A percentile compares a stretch with the other conserved stretches of the same genome.
Conservation (phyloP, 2,797 vertebrate genomes). For the Notamacropus eugenii region DNA sequence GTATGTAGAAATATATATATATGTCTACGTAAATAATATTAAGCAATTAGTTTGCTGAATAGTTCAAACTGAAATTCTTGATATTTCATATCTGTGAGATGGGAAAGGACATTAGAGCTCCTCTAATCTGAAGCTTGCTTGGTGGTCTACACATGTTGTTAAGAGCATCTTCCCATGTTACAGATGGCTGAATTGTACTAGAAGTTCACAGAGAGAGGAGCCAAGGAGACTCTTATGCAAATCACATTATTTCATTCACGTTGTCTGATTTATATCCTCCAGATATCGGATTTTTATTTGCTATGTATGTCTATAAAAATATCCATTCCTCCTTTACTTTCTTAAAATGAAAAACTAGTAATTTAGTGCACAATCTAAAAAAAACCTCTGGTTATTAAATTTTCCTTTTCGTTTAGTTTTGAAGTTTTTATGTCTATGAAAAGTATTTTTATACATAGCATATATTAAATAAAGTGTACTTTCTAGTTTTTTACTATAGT, state of each 20-base stretch:
- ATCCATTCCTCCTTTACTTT: slow-evolving; percentile 71
- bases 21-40: background rate
- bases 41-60: background rate
- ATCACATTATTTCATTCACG: slow-evolving; percentile 58
- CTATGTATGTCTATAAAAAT: slow-evolving; percentile 66
- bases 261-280: slow-evolving; percentile 56
- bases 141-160: background rate
- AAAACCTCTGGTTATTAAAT: slow-evolving; percentile 76
- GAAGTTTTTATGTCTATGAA: slow-evolving; percentile 78
- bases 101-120: background rate
- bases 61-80: background rate
- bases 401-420: slow-evolving; percentile 80
- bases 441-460: slow-evolving; percentile 76
- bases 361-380: slow-evolving; percentile 77
- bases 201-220: slow-evolving; percentile 2
- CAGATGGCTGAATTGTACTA: background rate
- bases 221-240: slow-evolving; percentile 52
- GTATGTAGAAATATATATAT: no score
- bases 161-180: background rate
- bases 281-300: slow-evolving; percentile 71
- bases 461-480: slow-evolving; percentile 70
- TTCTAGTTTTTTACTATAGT: slow-evolving; percentile 50
- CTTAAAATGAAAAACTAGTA: slow-evolving; percentile 70
- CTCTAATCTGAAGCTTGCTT: accelerated
- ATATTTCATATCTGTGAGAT: background rate